These are phyloP conservation scores for Glaucidium brasilianum DNA, from an alignment of 2,113 vertebrate species.

Conservation along the genomic window DNA sequence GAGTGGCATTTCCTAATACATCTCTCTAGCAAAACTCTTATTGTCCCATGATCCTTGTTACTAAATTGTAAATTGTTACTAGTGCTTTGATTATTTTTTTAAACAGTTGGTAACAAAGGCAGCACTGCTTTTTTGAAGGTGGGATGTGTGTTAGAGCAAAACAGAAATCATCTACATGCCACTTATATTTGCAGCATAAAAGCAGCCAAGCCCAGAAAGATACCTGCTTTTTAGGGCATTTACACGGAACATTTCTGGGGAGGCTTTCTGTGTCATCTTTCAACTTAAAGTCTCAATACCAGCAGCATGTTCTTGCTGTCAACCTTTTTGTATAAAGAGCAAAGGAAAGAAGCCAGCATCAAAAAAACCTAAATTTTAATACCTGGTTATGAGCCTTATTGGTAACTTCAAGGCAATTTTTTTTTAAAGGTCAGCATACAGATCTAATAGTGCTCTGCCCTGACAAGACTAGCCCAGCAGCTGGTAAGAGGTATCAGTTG, in stretches of 20 bases:
- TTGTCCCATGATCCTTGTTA: neutral
- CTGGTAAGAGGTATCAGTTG: neutral
- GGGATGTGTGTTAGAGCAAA: neutral
- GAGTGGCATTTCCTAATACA: neutral
- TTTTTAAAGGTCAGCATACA: neutral
- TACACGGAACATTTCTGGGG: neutral
- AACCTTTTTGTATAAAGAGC: neutral
- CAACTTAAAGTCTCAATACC: neutral
- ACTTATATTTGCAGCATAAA: neutral
- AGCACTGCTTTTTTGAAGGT: neutral
- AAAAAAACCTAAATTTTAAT: neutral
- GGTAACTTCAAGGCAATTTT: neutral
- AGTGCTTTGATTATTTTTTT: neutral
- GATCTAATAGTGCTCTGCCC: neutral
- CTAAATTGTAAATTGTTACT: neutral
- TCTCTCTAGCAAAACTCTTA: neutral
- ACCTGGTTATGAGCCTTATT: neutral
- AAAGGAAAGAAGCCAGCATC: neutral
- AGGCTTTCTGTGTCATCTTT: neutral
- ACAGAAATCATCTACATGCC: fast-evolving
- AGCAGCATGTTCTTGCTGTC: neutral
- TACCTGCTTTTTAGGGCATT: neutral
- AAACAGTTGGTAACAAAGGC: neutral
- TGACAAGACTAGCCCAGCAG: neutral
- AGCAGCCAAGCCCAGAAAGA: neutral